Base-by-base conservation (phyloP, 2,113 vertebrate genomes). In the Ascaphus truei region DNA sequence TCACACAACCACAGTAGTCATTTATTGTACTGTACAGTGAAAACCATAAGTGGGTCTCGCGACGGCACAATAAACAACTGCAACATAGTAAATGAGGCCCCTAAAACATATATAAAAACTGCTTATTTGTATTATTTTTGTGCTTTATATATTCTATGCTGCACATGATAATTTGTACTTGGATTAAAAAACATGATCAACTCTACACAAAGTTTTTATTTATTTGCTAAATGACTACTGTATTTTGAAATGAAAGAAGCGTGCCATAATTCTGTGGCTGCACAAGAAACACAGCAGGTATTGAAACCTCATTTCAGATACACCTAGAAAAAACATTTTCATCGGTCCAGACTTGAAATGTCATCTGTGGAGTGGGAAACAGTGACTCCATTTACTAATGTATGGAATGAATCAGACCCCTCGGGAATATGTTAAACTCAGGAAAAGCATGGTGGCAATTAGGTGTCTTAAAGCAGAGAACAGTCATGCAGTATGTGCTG, bases 351-450 rank as follows among this genome's bases (percentile, higher is more conserved):
- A 64, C 50, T 4, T 8, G 69, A 48, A 27, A 36, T 27, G 9
- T 59, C 72, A 61, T 61, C 75, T 71, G 30, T 20, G 16, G 30
- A 20, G 36, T 34, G 1, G 36, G n/a, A 71, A 76, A 88, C 82
- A 87, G 83, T 87, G 74, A 77, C 65, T 68, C 75, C 76, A 84
- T 87, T 87, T 81, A 87, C 51, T 52, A 71, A 55, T 26, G 29
- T 45, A 73, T 47, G 61, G 55, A 79, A 58, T 78, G 75, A 47
- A 77, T 75, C 58, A 78, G 78, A 86, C 81, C 84, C 78, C 68
- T 81, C 9, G 16, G 66, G 75, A 82, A 79, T 72, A 75, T 77
- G 71, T 76, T 77, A 82, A 82, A 81, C 65, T 69, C 57, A 69
- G 71, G 77, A 82, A 80, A 71, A 62, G 71, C 78, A 80, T 61